Evolutionary conservation across 2,888 invertebrate species (phyloP).

Genomic region (Oeneis ivallda): DNA sequence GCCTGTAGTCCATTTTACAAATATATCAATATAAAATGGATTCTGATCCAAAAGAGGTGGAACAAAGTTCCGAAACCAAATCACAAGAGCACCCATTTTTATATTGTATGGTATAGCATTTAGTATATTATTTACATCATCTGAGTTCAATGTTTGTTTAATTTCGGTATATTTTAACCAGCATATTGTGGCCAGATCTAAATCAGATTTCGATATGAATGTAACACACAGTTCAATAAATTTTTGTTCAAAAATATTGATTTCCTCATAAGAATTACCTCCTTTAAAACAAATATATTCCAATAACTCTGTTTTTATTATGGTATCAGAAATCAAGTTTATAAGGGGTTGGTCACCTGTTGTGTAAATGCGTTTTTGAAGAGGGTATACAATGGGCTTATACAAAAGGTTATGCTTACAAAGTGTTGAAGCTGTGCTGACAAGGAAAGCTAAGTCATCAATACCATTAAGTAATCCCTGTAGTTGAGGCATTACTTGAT

Average conservation of each 20-base stretch:
- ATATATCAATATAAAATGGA: slow-evolving; percentile 71
- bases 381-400: slow-evolving; percentile 60
- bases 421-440: slow-evolving; percentile 53
- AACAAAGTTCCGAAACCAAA: slow-evolving; percentile 73
- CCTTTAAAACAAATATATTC: slow-evolving; percentile 70
- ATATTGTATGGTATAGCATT: slow-evolving; percentile 66
- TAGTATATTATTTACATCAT: slow-evolving; percentile 63
- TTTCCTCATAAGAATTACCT: slow-evolving; percentile 56
- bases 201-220: slow-evolving; percentile 67
- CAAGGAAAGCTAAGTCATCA: slow-evolving; percentile 56
- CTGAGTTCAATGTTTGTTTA: slow-evolving; percentile 49
- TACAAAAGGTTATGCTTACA: slow-evolving; percentile 57
- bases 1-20: slow-evolving; percentile 75
- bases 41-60: slow-evolving; percentile 68
- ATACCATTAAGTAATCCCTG: slow-evolving; percentile 61
- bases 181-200: slow-evolving; percentile 73
- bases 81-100: slow-evolving; percentile 69
- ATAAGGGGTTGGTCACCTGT: slow-evolving; percentile 49
- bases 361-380: slow-evolving; percentile 61
- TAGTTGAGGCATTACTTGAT: slow-evolving; percentile 51
- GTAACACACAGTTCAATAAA: slow-evolving; percentile 61
- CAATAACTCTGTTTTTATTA: slow-evolving; percentile 68
- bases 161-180: slow-evolving; percentile 72
- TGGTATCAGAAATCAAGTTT: slow-evolving; percentile 54
- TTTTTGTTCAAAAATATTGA: slow-evolving; percentile 59